These are phyloP conservation scores for Apostichopus parvimensis DNA, from an alignment of 35 echinoderm and acorn worm species.

Conservation along the genomic window DNA sequence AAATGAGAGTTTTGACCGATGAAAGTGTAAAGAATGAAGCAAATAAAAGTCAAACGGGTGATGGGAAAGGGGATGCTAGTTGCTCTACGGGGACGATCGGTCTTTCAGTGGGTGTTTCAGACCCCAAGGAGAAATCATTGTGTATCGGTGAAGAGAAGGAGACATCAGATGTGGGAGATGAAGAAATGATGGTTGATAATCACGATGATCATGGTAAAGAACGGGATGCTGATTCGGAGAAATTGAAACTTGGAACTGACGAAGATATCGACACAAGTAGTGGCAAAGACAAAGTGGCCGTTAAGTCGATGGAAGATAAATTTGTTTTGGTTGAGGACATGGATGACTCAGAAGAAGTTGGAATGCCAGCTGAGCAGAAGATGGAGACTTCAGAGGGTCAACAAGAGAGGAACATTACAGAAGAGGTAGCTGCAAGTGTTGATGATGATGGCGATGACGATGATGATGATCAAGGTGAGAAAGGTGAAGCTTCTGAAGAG, in stretches of 20 bases:
- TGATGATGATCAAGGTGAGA: background rate
- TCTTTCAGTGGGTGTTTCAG: background rate
- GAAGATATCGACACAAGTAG: background rate
- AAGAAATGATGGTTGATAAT: background rate
- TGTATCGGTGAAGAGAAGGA: background rate
- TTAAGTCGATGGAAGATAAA: background rate
- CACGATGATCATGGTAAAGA: background rate
- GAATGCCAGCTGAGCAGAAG: background rate
- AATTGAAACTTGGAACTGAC: background rate
- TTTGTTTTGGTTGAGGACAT: background rate
- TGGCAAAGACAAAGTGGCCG: background rate
- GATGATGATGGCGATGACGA: constrained; percentile 19
- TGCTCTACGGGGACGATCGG: background rate
- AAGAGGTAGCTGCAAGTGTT: background rate
- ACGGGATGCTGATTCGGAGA: background rate
- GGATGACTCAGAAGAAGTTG: background rate
- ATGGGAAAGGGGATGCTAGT: background rate
- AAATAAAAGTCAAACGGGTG: background rate
- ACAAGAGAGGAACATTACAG: background rate
- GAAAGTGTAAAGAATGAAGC: background rate
- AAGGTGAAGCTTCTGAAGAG: background rate
- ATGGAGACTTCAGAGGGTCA: background rate
- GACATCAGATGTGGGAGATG: background rate
- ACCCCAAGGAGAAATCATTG: background rate
- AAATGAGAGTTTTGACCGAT: background rate